These are phyloP conservation scores for Marronus borbonicus DNA, from an alignment of 2,888 invertebrate genomes.

Conservation along the genomic window DNA sequence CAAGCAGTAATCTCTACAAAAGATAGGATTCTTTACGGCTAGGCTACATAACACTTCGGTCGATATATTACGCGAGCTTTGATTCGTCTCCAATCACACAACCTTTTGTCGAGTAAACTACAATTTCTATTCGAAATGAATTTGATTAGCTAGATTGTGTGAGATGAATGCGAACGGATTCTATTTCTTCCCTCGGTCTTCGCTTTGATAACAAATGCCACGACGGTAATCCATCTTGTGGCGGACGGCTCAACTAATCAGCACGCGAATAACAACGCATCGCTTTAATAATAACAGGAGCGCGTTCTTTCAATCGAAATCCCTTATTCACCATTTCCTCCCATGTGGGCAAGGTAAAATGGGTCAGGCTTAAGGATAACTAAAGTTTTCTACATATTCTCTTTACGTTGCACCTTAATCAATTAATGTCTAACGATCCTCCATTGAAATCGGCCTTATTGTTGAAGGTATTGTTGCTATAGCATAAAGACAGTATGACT, in stretches of 20 bases:
- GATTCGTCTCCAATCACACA: slow-evolving; percentile 41
- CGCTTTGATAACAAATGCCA: slow-evolving; percentile 55
- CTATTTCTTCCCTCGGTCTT: slow-evolving; percentile 46
- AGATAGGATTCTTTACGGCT: slow-evolving; percentile 7
- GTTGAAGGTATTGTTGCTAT: slow-evolving; percentile 30
- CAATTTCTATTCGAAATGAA: slow-evolving; percentile 51
- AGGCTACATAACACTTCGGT: slow-evolving; percentile 2
- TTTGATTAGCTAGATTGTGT: slow-evolving; percentile 49
- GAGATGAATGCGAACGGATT: slow-evolving; percentile 44
- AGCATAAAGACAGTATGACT: slow-evolving; percentile 26
- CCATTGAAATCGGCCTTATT: slow-evolving; percentile 25
- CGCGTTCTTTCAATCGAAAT: slow-evolving; percentile 45
- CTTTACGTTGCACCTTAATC: slow-evolving; percentile 43
- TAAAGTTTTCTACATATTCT: slow-evolving; percentile 34
- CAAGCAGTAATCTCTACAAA: background rate
- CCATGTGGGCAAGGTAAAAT: slow-evolving; percentile 39
- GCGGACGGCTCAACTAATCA: slow-evolving; percentile 55
- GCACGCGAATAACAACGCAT: slow-evolving; percentile 52
- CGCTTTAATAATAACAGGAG: slow-evolving; percentile 43
- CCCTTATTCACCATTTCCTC: slow-evolving; percentile 45
- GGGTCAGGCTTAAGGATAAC: slow-evolving; percentile 8
- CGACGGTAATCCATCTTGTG: slow-evolving; percentile 57
- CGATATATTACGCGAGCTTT: slow-evolving; percentile 29
- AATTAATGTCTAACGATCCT: slow-evolving; percentile 40
- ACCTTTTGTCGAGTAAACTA: slow-evolving; percentile 47